A percentile compares a stretch with the other conserved stretches of the same genome.
phyloP scores from a whole-genome alignment of 2,113 vertebrate genomes.

The Phoenicopterus ruber region DNA sequence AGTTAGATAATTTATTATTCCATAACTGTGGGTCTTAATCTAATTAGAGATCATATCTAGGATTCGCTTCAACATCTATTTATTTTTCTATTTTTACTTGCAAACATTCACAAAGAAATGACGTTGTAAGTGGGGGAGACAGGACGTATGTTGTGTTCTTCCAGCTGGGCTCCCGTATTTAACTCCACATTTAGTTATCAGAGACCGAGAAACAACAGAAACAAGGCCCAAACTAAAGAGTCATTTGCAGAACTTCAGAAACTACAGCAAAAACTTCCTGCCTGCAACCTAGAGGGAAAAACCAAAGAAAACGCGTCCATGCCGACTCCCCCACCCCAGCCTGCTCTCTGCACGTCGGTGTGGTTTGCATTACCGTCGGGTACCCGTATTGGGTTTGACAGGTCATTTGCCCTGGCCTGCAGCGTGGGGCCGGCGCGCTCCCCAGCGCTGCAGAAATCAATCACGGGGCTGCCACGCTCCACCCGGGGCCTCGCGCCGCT shows the following conservation, averaged over 20 bases:
- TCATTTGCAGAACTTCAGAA: not conserved
- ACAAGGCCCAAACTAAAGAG: not conserved
- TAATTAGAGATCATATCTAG: slow-evolving; percentile 41
- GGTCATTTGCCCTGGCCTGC: not conserved
- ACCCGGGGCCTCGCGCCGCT: rapidly evolving
- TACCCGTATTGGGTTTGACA: not conserved
- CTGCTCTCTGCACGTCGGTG: not conserved
- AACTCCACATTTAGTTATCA: not conserved
- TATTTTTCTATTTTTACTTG: slow-evolving; percentile 34
- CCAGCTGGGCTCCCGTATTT: not conserved
- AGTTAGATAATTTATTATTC: slow-evolving; percentile 50
- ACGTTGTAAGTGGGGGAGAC: not conserved
- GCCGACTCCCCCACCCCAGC: not conserved
- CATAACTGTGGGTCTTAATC: slow-evolving; percentile 46
- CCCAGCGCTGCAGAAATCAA: not conserved
- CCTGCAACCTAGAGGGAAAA: not conserved
- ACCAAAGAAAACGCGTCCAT: not conserved
- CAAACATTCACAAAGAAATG: not conserved
- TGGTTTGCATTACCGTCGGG: not conserved
- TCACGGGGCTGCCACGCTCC: not conserved
- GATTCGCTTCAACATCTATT: not conserved
- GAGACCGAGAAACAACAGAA: not conserved
- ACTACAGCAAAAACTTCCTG: not conserved
- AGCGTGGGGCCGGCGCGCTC: not conserved
- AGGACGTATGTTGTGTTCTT: not conserved